A percentile compares a stretch with the other conserved stretches of the same genome.
Conservation (phyloP, 2,113 vertebrate species). For the Pterophyllum scalare region DNA sequence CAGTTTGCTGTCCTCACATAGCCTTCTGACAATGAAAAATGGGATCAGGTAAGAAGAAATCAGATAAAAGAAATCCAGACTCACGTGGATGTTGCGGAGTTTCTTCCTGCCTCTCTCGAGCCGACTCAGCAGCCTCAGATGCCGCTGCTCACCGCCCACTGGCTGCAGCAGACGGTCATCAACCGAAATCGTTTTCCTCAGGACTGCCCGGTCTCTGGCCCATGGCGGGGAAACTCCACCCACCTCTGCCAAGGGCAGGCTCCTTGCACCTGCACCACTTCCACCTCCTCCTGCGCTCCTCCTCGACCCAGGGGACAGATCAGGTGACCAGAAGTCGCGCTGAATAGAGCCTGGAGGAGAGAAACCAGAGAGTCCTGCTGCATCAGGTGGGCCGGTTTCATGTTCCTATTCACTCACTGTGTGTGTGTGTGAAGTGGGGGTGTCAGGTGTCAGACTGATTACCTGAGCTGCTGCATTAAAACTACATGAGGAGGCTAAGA, state of each 20-base stretch:
- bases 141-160: conserved; percentile 66
- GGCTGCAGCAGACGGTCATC: conserved; percentile 82
- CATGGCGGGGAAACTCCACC: conserved; percentile 34
- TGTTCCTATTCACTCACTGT: conserved; percentile 17
- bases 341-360: conserved; percentile 82
- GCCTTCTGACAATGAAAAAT: background rate
- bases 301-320: conserved; percentile 64
- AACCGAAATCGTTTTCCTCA: conserved; percentile 83
- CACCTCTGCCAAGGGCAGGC: conserved; percentile 46
- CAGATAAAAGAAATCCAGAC: conserved; percentile 56
- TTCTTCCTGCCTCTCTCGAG: conserved; percentile 79
- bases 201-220: conserved; percentile 69
- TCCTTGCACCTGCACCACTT: conserved; percentile 35
- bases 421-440: background rate
- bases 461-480: conserved; percentile 69
- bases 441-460: conserved; percentile 24
- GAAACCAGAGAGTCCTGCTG: conserved; percentile 83
- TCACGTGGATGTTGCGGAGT: conserved; percentile 83
- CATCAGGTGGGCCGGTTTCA: conserved; percentile 10
- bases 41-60: background rate
- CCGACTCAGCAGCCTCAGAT: conserved; percentile 70
- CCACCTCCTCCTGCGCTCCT: background rate
- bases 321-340: conserved; percentile 83
- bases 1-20: background rate
- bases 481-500: conserved; percentile 55